phyloP scores from a whole-genome alignment of 2,797 vertebrate genomes.

The Kryptolebias ocellatus region DNA sequence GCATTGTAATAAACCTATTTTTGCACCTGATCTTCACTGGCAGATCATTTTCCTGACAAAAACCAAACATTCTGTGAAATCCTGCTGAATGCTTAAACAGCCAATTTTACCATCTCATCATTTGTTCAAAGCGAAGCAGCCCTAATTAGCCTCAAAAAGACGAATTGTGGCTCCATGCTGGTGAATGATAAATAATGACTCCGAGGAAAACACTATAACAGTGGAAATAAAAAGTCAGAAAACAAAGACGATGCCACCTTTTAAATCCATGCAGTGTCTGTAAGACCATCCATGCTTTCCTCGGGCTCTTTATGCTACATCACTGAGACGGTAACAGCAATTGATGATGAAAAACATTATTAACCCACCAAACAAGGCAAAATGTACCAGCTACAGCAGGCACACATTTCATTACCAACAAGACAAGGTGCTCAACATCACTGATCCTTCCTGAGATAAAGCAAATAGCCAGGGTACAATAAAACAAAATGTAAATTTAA shows the following conservation, averaged over 20 bases:
- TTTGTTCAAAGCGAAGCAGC: neutral
- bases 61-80: slow-evolving; percentile 4
- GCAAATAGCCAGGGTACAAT: too few relatives aligned
- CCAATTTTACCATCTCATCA: neutral
- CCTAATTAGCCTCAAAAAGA: neutral
- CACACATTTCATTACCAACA: too few relatives aligned
- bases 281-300: neutral
- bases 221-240: neutral
- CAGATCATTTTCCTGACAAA: neutral
- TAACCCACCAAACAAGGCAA: too few relatives aligned
- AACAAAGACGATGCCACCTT: neutral
- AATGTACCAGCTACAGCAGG: too few relatives aligned
- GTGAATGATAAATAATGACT: slow-evolving; percentile 5
- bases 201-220: neutral
- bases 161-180: neutral
- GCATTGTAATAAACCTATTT: neutral
- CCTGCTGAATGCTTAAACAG: neutral
- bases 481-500: too few relatives aligned
- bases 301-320: neutral
- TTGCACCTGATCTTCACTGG: neutral
- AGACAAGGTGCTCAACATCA: too few relatives aligned
- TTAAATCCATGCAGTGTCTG: neutral
- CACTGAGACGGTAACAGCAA: neutral
- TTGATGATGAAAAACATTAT: neutral
- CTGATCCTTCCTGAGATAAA: too few relatives aligned